phyloP scores from a whole-genome alignment of 2,888 invertebrate genomes.

The Heliconius aoede region DNA sequence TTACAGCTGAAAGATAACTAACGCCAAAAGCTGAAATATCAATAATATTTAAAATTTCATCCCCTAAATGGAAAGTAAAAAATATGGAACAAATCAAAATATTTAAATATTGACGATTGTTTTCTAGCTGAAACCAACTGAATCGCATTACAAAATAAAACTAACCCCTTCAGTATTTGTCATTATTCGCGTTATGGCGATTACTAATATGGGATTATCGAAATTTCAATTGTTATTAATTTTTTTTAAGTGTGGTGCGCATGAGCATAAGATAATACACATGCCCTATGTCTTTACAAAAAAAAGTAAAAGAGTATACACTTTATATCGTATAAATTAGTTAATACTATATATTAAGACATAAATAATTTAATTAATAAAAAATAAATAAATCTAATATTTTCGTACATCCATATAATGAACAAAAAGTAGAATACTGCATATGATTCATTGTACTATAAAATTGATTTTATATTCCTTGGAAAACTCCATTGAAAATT shows the following conservation, averaged over 20 bases:
- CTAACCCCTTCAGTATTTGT: too few relatives aligned
- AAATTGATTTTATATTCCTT: not conserved
- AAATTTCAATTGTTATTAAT: too few relatives aligned
- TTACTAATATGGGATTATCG: too few relatives aligned
- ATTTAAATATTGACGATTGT: not conserved
- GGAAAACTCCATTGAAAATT: constrained; percentile 18
- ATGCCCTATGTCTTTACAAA: too few relatives aligned
- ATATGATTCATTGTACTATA: not conserved
- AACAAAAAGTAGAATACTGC: not conserved
- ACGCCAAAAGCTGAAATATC: constrained; percentile 39
- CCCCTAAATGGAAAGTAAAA: not conserved
- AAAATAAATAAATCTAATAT: too few relatives aligned
- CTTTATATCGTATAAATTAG: too few relatives aligned
- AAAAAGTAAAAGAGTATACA: too few relatives aligned
- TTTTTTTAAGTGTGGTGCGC: too few relatives aligned
- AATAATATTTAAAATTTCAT: not conserved
- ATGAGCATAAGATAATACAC: too few relatives aligned
- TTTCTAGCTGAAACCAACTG: not conserved
- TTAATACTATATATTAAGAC: not conserved
- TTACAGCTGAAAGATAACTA: constrained; percentile 5
- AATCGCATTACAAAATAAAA: not conserved
- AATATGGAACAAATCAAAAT: not conserved
- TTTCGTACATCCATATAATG: not conserved
- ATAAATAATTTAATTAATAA: not conserved
- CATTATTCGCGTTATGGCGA: too few relatives aligned